Conservation (phyloP, 2,113 vertebrate species). For the Odocoileus hemionus region DNA sequence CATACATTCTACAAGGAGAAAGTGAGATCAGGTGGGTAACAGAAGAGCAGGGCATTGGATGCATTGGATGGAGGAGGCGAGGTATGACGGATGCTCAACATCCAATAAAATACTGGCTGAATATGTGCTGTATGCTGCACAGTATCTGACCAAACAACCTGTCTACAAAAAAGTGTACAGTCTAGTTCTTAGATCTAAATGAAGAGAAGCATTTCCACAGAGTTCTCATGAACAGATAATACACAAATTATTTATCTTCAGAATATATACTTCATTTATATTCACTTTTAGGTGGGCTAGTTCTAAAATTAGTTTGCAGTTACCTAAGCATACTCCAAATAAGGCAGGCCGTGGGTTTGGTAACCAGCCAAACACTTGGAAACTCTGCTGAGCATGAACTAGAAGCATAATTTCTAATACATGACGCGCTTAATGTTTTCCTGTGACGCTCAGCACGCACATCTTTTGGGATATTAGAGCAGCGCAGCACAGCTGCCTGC, state of each 20-base stretch:
- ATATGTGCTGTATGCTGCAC: neutral
- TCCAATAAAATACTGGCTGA: neutral
- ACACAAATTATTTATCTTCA: neutral
- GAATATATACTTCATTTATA: neutral
- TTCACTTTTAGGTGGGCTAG: neutral
- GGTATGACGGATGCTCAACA: neutral
- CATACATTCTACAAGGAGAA: constrained; percentile 83
- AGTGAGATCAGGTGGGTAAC: neutral
- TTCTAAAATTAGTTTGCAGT: neutral
- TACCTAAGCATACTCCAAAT: neutral
- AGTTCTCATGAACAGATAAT: neutral
- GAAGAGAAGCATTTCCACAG: neutral
- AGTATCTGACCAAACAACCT: neutral
- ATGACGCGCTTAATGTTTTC: neutral
- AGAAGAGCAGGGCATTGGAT: neutral
- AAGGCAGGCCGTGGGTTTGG: neutral
- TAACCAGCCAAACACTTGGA: neutral
- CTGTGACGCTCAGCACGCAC: neutral
- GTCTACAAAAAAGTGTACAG: neutral
- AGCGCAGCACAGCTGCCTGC: neutral
- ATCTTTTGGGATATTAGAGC: neutral
- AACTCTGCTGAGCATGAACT: neutral
- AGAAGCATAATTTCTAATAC: neutral
- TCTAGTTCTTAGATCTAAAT: neutral
- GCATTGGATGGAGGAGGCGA: neutral